These are phyloP conservation scores for Cephalopachus bancanus DNA, from an alignment of 2,797 vertebrate species.

Conservation along the genomic window DNA sequence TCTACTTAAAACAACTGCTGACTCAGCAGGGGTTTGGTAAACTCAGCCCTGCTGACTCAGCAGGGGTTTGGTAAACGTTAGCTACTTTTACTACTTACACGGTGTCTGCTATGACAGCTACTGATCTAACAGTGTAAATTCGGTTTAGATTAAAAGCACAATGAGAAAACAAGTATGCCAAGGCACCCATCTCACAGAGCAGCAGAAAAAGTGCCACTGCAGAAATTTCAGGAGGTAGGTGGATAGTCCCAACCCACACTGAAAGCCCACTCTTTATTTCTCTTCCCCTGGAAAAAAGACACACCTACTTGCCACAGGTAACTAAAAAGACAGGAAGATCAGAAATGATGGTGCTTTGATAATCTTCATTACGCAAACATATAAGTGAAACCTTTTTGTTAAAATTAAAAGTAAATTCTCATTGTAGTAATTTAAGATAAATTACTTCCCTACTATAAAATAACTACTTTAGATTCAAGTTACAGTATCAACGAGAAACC, in stretches of 20 bases:
- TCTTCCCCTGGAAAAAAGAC: neutral
- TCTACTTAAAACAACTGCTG: too few relatives aligned
- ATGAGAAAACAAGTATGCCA: neutral
- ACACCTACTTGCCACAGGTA: neutral
- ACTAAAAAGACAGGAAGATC: neutral
- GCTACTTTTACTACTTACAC: neutral
- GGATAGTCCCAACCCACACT: too few relatives aligned
- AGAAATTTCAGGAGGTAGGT: neutral
- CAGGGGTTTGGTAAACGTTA: neutral
- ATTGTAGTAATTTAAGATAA: neutral
- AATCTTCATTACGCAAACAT: neutral
- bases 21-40: neutral
- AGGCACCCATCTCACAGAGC: too few relatives aligned
- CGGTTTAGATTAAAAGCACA: neutral
- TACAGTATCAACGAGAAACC: neutral
- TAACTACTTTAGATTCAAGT: neutral
- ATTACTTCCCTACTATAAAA: neutral
- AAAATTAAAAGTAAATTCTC: neutral
- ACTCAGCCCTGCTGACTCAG: neutral
- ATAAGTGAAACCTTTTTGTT: neutral
- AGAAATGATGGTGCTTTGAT: fast-evolving
- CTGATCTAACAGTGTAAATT: fast-evolving
- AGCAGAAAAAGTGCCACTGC: neutral
- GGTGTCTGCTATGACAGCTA: neutral
- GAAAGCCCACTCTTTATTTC: neutral